A percentile compares a stretch with the other conserved stretches of the same genome.
These are phyloP conservation scores for Callorhinus ursinus DNA, from an alignment of 2,113 vertebrate species.

Conservation along the genomic window DNA sequence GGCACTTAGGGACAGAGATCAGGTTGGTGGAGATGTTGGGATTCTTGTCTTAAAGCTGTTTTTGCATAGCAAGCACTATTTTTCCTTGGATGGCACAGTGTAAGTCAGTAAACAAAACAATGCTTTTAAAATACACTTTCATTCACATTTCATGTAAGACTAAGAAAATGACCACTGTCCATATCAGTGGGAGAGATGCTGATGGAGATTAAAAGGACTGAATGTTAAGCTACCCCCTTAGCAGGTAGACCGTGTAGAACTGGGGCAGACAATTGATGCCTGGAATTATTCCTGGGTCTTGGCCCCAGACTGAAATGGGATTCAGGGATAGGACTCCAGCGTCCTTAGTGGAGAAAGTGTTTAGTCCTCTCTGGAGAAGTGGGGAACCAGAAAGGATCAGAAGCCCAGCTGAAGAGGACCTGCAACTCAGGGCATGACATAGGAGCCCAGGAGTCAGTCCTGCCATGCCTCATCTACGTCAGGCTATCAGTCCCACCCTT, in stretches of 20 bases:
- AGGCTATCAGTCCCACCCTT: neutral
- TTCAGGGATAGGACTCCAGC: neutral
- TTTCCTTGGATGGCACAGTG: neutral
- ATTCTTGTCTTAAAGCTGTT: neutral
- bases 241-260: neutral
- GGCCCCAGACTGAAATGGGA: neutral
- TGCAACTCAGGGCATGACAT: neutral
- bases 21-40: neutral
- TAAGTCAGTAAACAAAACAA: neutral
- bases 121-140: neutral
- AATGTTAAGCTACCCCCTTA: neutral
- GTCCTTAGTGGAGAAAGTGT: neutral
- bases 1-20: neutral
- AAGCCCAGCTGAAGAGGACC: neutral
- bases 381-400: neutral
- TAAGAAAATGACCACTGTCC: neutral
- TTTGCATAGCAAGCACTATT: neutral
- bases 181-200: neutral
- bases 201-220: neutral
- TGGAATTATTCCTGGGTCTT: neutral
- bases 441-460: neutral
- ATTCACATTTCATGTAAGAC: neutral
- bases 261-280: neutral
- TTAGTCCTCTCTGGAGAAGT: neutral
- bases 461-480: neutral